Percentiles rank a stretch among this genome's conserved stretches.
These are phyloP conservation scores for Lepidocyrtoides sp. DNA, from an alignment of 2,888 invertebrate species.

Conservation along the genomic window DNA sequence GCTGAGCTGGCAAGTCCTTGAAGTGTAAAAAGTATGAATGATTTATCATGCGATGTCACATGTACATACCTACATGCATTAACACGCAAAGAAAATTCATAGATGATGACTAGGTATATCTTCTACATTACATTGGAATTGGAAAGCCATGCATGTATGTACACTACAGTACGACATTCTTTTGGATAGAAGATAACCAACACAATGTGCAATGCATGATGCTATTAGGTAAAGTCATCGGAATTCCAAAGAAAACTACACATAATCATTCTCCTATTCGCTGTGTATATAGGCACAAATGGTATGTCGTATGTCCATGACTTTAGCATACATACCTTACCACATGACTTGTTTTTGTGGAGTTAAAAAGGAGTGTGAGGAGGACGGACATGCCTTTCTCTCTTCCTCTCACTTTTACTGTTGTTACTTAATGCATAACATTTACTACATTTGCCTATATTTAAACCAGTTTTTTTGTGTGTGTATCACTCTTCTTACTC, in stretches of 20 bases:
- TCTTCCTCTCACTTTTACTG: constrained; percentile 39
- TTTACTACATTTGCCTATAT: constrained; percentile 52
- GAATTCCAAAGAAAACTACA: constrained; percentile 72
- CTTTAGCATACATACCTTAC: background rate
- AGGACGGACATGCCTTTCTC: constrained; percentile 42
- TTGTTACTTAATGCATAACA: constrained; percentile 41
- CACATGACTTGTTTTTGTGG: constrained; percentile 36
- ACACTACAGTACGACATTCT: background rate
- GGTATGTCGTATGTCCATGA: background rate
- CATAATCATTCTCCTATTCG: constrained; percentile 64
- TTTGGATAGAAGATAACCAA: constrained; percentile 57
- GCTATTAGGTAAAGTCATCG: constrained; percentile 70
- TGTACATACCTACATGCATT: constrained; percentile 65
- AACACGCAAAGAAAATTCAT: constrained; percentile 19
- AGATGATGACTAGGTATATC: background rate
- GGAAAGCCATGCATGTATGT: background rate
- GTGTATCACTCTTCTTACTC: constrained; percentile 17
- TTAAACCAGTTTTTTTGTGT: constrained; percentile 45
- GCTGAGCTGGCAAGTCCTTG: constrained; percentile 80
- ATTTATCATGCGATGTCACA: constrained; percentile 81
- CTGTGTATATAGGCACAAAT: constrained; percentile 27
- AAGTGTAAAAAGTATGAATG: constrained; percentile 81
- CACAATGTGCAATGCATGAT: constrained; percentile 63
- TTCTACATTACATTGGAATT: too few species aligned
- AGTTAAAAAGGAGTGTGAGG: constrained; percentile 5